Conservation (phyloP, 2,888 invertebrate genomes). For the Brenthis hecate region DNA sequence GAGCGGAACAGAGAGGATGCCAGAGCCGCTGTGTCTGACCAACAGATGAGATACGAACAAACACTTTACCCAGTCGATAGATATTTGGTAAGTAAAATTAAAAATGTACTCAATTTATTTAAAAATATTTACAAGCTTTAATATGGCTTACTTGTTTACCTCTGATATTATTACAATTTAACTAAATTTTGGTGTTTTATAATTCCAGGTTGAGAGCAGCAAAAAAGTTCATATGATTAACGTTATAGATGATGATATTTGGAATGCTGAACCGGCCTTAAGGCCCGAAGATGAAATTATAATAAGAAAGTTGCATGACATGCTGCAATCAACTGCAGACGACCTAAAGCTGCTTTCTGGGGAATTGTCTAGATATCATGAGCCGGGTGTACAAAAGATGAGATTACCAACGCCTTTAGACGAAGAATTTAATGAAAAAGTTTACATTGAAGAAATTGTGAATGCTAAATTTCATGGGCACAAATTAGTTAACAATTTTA, state of each 20-base stretch:
- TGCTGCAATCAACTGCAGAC: conserved; percentile 76
- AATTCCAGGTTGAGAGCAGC: conserved; percentile 74
- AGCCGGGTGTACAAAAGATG: conserved; percentile 62
- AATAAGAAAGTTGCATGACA: conserved; percentile 70
- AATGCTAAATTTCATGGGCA: conserved; percentile 76
- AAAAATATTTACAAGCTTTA: background rate
- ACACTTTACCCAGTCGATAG: conserved; percentile 75
- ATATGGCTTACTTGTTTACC: background rate
- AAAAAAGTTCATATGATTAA: conserved; percentile 73
- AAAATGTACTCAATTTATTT: no score
- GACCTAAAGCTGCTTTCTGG: conserved; percentile 73
- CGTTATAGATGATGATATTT: conserved; percentile 71
- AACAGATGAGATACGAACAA: conserved; percentile 70
- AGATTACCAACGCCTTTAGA: conserved; percentile 68
- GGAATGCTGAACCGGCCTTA: conserved; percentile 70
- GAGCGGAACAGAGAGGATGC: conserved; percentile 67
- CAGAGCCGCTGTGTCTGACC: conserved; percentile 76
- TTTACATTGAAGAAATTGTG: conserved; percentile 75
- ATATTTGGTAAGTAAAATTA: conserved; percentile 68
- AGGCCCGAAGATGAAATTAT: conserved; percentile 75
- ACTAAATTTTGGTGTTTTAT: conserved; percentile 4
- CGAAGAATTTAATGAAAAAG: conserved; percentile 75
- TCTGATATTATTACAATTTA: background rate
- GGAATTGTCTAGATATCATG: conserved; percentile 64
- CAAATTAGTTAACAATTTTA: conserved; percentile 59